Evolutionary conservation across 2,113 vertebrate genomes (phyloP).

Genomic region (Hippocampus zosterae): DNA sequence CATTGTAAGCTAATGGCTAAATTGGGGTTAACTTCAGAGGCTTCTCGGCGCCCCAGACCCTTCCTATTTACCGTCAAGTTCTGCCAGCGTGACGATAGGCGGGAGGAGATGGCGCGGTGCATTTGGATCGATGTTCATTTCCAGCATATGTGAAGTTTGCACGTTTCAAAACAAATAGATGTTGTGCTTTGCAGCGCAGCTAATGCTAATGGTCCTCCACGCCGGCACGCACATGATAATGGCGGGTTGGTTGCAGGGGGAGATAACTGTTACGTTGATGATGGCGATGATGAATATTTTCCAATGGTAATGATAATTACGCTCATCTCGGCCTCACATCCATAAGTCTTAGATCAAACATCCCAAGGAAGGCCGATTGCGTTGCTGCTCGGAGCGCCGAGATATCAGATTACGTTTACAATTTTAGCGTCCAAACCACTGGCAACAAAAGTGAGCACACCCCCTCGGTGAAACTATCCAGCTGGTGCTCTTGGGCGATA

Average conservation of each 20-base stretch:
- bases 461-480: too few species aligned
- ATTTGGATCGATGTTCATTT: conserved; percentile 26
- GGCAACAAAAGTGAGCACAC: too few species aligned
- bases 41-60: conserved; percentile 6
- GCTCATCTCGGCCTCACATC: conserved; percentile 43
- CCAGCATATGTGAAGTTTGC: not conserved
- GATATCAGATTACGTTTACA: conserved; percentile 17
- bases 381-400: not conserved
- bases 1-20: conserved; percentile 15
- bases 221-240: conserved; percentile 41
- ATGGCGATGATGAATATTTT: conserved; percentile 66
- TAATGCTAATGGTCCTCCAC: conserved; percentile 16
- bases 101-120: not conserved
- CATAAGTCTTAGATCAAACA: conserved; percentile 55
- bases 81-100: conserved; percentile 13
- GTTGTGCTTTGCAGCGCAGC: conserved; percentile 1
- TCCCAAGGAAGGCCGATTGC: conserved; percentile 31
- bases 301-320: conserved; percentile 59
- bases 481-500: too few species aligned
- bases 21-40: conserved; percentile 22
- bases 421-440: not conserved
- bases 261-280: conserved; percentile 53
- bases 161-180: conserved; percentile 11
- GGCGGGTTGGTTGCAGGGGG: conserved; percentile 40
- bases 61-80: conserved; percentile 37